Conservation (phyloP, 2,113 vertebrate species). For the Cinclus cinclus region DNA sequence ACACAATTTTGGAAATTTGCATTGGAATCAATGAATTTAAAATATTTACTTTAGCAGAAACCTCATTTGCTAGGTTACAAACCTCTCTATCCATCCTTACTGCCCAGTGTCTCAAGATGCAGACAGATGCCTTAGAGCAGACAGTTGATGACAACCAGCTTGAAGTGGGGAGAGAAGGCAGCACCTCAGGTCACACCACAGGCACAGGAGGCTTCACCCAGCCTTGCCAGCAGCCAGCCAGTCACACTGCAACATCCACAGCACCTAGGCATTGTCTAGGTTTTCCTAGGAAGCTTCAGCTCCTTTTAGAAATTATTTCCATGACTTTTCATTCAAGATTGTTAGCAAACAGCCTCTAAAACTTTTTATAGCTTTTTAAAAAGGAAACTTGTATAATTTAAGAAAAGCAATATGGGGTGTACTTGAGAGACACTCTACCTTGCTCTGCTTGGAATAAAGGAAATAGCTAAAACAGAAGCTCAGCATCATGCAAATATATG, state of each 20-base stretch:
- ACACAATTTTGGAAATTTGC: not conserved
- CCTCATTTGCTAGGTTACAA: not conserved
- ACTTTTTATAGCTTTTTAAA: not conserved
- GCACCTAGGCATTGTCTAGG: not conserved
- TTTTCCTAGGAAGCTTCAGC: not conserved
- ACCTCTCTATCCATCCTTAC: not conserved
- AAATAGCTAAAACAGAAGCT: not conserved
- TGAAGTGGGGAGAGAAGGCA: fast-evolving
- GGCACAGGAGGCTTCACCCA: not conserved
- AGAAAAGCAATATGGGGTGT: not conserved
- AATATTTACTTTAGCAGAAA: not conserved
- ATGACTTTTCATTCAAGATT: not conserved
- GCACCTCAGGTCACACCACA: not conserved
- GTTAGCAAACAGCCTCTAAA: not conserved
- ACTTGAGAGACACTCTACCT: not conserved
- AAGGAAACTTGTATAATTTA: not conserved
- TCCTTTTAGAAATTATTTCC: not conserved
- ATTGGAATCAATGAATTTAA: not conserved
- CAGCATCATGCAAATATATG: not conserved
- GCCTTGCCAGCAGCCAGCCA: not conserved
- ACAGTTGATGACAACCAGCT: not conserved
- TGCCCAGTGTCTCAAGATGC: not conserved
- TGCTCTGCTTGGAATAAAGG: not conserved
- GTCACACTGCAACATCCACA: not conserved
- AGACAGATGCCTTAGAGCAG: not conserved